Percentiles rank a stretch among this genome's conserved stretches.
Evolutionary conservation across 2,113 vertebrate genomes (phyloP).

Genomic region (Bombycilla garrulus): DNA sequence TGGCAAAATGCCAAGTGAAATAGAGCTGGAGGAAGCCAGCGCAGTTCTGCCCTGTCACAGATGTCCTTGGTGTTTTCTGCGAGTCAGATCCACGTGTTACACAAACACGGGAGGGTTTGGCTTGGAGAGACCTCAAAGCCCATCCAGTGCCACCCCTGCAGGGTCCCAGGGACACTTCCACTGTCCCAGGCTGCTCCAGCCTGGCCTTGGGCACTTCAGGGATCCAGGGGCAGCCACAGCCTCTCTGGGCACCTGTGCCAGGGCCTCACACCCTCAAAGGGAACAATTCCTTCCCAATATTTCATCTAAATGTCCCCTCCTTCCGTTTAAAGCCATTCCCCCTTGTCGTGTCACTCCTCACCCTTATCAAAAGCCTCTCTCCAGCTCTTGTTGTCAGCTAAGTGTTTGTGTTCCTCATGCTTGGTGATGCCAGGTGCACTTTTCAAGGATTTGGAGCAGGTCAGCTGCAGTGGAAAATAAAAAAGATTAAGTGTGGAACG

Average conservation of each 20-base stretch:
- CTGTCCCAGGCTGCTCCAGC: background rate
- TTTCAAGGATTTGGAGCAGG: background rate
- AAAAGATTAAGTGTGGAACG: background rate
- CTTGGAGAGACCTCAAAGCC: no score
- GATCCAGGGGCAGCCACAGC: background rate
- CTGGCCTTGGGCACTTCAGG: background rate
- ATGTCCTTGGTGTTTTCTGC: background rate
- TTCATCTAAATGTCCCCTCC: background rate
- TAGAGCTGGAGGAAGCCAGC: background rate
- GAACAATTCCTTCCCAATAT: rapidly evolving
- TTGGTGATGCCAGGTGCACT: background rate
- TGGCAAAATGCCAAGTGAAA: background rate
- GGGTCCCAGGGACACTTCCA: background rate
- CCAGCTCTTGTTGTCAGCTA: background rate
- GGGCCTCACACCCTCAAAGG: background rate
- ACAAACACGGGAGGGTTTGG: background rate
- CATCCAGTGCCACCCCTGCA: rapidly evolving
- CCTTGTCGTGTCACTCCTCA: background rate
- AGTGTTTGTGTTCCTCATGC: background rate
- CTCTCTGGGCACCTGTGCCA: background rate
- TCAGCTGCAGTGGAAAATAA: background rate
- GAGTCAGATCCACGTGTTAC: rapidly evolving
- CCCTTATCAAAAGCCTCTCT: background rate
- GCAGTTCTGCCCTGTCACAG: background rate
- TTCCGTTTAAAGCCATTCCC: background rate